Evolutionary conservation across 2,797 vertebrate genomes (phyloP).

Genomic region (Poecilia velifera): DNA sequence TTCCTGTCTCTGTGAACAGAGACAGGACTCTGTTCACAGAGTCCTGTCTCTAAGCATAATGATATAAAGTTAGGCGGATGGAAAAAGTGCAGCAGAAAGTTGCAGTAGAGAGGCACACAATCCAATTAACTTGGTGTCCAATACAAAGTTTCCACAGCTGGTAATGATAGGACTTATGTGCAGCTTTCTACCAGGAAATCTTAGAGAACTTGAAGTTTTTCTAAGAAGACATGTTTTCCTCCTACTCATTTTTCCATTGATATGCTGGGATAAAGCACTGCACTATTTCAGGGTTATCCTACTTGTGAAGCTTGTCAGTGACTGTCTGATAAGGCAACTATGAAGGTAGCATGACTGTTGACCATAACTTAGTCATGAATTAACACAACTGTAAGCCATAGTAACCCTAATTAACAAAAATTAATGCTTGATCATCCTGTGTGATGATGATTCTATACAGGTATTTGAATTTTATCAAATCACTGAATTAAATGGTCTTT

Average conservation of each 20-base stretch:
- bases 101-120: background rate
- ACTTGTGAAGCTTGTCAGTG: background rate
- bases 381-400: background rate
- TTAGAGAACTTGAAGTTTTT: background rate
- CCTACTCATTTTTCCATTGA: background rate
- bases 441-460: background rate
- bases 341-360: background rate
- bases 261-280: background rate
- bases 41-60: too few species aligned
- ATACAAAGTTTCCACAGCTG: background rate
- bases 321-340: background rate
- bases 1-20: too few species aligned
- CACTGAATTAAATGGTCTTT: background rate
- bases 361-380: background rate
- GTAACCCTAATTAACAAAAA: background rate
- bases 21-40: background rate
- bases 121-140: background rate
- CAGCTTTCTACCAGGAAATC: background rate
- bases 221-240: background rate
- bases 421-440: background rate
- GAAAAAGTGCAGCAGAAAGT: background rate
- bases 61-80: background rate
- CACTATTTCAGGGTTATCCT: background rate
- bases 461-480: background rate
- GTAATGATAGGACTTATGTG: background rate